Percentiles rank a stretch among this genome's conserved stretches.
These are phyloP conservation scores for Drosophila eohydei DNA, from an alignment of 2,888 invertebrate genomes.

Conservation along the genomic window DNA sequence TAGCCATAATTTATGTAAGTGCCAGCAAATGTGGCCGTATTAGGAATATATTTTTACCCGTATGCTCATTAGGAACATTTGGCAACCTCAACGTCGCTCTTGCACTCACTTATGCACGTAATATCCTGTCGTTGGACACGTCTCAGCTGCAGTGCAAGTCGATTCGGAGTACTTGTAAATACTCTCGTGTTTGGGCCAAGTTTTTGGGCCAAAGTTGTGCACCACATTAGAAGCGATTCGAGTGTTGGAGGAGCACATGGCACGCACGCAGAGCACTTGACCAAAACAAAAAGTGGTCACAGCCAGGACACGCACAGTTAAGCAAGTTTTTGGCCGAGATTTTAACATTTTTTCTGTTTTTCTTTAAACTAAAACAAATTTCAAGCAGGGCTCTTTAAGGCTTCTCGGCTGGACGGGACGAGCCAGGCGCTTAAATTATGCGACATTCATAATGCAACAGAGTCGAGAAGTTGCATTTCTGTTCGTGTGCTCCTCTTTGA, in stretches of 20 bases:
- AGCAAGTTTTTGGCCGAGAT: slow-evolving; percentile 31
- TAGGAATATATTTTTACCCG: slow-evolving; percentile 6
- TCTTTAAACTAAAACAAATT: slow-evolving; percentile 16
- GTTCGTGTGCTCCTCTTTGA: slow-evolving; percentile 57
- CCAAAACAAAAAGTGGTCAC: slow-evolving; percentile 43
- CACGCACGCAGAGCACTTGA: slow-evolving; percentile 69
- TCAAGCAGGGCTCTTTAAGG: slow-evolving; percentile 24
- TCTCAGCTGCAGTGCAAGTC: slow-evolving; percentile 54
- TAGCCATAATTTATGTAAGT: slow-evolving; percentile 1
- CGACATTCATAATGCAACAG: slow-evolving; percentile 81
- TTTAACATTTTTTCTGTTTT: neutral
- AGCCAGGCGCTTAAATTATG: slow-evolving; percentile 76
- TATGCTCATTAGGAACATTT: slow-evolving; percentile 39
- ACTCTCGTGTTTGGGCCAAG: slow-evolving; percentile 32
- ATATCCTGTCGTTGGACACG: slow-evolving; percentile 69
- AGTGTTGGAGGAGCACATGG: slow-evolving; percentile 53
- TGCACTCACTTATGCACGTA: slow-evolving; percentile 62
- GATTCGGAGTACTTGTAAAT: slow-evolving; percentile 60
- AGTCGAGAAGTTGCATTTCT: slow-evolving; percentile 33
- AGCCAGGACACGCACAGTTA: slow-evolving; percentile 32
- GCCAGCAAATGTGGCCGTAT: neutral
- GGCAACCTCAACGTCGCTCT: slow-evolving; percentile 19
- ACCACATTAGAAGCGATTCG: slow-evolving; percentile 62
- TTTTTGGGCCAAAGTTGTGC: slow-evolving; percentile 47
- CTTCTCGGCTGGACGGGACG: slow-evolving; percentile 21